These are phyloP conservation scores for Panagrolaimus sp. DNA, from an alignment of 1,140 invertebrate genomes.

Conservation along the genomic window DNA sequence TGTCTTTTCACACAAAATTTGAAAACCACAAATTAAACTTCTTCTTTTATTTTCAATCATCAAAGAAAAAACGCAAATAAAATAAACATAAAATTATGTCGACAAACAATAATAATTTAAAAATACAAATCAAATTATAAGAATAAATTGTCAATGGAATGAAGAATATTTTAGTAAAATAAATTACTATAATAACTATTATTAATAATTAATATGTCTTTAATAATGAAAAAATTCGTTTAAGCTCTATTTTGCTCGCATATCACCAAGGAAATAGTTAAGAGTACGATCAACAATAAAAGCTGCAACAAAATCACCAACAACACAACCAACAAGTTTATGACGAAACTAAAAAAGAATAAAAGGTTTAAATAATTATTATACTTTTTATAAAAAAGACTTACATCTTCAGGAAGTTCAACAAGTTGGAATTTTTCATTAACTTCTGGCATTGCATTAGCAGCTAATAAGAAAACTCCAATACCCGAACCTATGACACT, in stretches of 20 bases:
- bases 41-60: too few species aligned
- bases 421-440: constrained; percentile 61
- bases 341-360: constrained; percentile 60
- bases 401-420: constrained; percentile 59
- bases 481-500: constrained; percentile 59
- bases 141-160: too few species aligned
- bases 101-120: too few species aligned
- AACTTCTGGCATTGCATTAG: constrained; percentile 60
- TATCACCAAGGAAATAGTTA: constrained; percentile 59
- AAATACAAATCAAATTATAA: too few species aligned
- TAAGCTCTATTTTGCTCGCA: constrained; percentile 26
- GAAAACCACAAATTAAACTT: too few species aligned
- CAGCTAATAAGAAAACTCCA: constrained; percentile 59
- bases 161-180: too few species aligned
- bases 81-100: too few species aligned
- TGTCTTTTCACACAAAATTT: too few species aligned
- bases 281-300: constrained; percentile 59
- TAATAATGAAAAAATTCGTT: too few species aligned
- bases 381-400: constrained; percentile 15
- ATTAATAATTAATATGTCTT: too few species aligned
- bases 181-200: neutral
- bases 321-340: constrained; percentile 58
- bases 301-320: constrained; percentile 59
- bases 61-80: too few species aligned
- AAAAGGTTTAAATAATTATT: neutral